Percentiles rank a stretch among this genome's conserved stretches.
Conservation (phyloP, 2,797 vertebrate genomes). For the Neomorphus geoffroyi region DNA sequence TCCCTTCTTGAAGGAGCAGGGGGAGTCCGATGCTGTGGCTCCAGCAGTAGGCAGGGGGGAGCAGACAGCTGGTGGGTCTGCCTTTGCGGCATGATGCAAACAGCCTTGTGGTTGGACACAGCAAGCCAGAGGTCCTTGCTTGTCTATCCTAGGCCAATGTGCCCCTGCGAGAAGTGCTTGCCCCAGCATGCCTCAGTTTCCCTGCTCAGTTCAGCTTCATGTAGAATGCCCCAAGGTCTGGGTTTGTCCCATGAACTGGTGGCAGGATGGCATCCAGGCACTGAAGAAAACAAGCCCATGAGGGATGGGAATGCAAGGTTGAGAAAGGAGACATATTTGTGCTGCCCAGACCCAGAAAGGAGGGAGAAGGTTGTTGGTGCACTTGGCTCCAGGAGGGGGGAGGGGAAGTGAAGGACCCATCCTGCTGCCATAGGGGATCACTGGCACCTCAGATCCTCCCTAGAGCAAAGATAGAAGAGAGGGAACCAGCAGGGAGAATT, state of each 20-base stretch:
- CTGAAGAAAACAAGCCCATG: background rate
- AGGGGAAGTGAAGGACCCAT: background rate
- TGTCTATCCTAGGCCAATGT: background rate
- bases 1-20: conserved; percentile 9
- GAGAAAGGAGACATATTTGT: rapidly evolving
- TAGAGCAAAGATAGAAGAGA: background rate
- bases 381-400: background rate
- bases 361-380: background rate
- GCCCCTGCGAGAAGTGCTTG: rapidly evolving
- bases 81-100: rapidly evolving
- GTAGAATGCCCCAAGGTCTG: background rate
- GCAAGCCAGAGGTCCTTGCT: background rate
- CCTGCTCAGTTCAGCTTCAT: background rate
- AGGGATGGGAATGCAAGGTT: background rate
- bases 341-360: background rate
- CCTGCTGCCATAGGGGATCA: background rate
- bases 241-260: background rate
- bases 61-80: background rate
- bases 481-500: background rate
- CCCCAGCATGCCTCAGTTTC: background rate
- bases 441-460: background rate
- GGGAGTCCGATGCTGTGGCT: background rate
- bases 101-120: background rate
- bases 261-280: background rate
- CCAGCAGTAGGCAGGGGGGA: background rate